Evolutionary conservation across 2,113 vertebrate genomes (phyloP).

Genomic region (Hemiprocne comata): DNA sequence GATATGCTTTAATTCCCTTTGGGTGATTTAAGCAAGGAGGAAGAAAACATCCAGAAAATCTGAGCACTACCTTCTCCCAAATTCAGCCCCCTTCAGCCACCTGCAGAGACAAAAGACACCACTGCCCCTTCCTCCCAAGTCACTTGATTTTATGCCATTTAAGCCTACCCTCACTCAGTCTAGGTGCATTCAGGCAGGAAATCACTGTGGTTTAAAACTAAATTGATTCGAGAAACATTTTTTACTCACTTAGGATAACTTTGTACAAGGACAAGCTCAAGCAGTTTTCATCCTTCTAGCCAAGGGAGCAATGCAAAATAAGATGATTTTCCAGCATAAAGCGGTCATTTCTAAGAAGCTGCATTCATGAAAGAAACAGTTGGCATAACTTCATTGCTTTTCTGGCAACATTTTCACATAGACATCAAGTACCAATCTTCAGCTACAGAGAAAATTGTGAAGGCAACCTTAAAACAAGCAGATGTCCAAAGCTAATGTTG

Average conservation of each 20-base stretch:
- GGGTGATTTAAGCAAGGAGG: neutral
- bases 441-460: slow-evolving; percentile 61
- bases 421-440: slow-evolving; percentile 55
- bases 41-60: neutral
- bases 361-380: neutral
- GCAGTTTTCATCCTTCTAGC: neutral
- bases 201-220: neutral
- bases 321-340: slow-evolving; percentile 7
- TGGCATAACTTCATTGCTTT: slow-evolving; percentile 43
- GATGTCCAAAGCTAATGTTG: slow-evolving; percentile 50
- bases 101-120: neutral
- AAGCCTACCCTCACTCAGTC: neutral
- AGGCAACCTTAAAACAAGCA: slow-evolving; percentile 64
- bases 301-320: neutral
- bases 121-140: neutral
- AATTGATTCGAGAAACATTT: neutral
- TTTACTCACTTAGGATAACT: neutral
- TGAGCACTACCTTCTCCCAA: neutral
- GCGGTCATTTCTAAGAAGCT: neutral
- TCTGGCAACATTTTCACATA: slow-evolving; percentile 49
- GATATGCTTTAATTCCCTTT: neutral
- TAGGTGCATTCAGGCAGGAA: neutral
- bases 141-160: neutral
- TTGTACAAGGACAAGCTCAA: neutral
- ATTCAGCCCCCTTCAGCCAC: neutral